Evolutionary conservation across 2,797 vertebrate species (phyloP).

Genomic region (Mormyrus proboscirostris): DNA sequence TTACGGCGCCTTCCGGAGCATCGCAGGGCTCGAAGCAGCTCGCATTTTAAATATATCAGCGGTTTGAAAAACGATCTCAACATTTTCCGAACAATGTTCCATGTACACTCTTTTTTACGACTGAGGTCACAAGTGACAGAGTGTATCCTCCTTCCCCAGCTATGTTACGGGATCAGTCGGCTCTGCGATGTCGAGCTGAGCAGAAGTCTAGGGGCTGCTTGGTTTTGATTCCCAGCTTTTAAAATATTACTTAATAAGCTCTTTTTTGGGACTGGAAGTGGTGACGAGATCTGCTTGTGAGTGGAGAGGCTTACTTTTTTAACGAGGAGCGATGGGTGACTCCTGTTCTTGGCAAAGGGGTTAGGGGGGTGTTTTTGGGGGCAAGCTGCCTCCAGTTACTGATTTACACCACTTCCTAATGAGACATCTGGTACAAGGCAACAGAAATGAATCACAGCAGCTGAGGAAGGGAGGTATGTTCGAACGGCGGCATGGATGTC

Average conservation of each 20-base stretch:
- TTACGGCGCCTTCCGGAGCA: conserved; percentile 20
- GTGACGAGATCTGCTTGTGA: not conserved
- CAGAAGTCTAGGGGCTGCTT: not conserved
- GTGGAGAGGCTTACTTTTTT: not conserved
- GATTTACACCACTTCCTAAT: not conserved
- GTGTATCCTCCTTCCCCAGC: not conserved
- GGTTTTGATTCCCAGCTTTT: not conserved
- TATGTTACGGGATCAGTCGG: conserved; percentile 3
- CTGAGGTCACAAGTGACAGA: conserved; percentile 30
- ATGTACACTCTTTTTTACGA: conserved; percentile 29
- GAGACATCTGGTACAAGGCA: not conserved
- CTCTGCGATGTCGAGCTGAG: not conserved
- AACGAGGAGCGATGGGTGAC: conserved; percentile 3
- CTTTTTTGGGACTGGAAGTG: not conserved
- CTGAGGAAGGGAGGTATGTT: conserved; percentile 31
- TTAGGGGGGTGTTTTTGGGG: not conserved
- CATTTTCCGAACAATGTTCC: conserved; percentile 57
- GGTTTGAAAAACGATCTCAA: conserved; percentile 38
- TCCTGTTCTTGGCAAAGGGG: not conserved
- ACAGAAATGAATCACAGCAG: not conserved
- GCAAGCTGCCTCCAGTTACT: not conserved
- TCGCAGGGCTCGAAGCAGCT: not conserved
- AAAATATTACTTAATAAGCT: not conserved
- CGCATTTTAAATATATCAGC: conserved; percentile 26
- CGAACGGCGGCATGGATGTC: conserved; percentile 35